Base-by-base conservation (phyloP, 1,140 invertebrate species). In the Carposina sasakii region DNA sequence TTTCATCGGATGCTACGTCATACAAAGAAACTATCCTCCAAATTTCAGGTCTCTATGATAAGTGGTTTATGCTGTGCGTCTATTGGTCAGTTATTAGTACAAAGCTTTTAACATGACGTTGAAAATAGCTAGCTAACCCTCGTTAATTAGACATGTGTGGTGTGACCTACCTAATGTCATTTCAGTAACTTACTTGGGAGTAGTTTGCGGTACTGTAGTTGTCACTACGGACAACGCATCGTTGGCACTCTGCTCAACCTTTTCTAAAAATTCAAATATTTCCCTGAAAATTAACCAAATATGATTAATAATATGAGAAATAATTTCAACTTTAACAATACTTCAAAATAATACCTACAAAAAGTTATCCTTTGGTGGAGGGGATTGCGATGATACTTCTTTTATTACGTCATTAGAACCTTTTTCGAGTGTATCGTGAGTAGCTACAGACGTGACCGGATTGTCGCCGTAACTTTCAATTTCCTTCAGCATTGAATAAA, bases 401-500 rank as follows among this genome's bases (percentile, higher is more conserved):
- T 73, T 66, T 54, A 81, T 65, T 43, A 62, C 58, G 43, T 67
- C 68, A 39, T 40, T 19, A 56, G 67, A 59, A 20, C 31, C 24
- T 51, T 44, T 34, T 15, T 49, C 44, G n/a, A 53, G 39, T 6
- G 53, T 16, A 31, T 62, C 57, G 0, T 17, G 37, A 53, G 57
- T 71, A 4, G 53, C 34, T 19, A 59, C 56, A 17, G 64, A 33
- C 2, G 57, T 55, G 0, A 83, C 73, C 3, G 78, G 78, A 43
- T 77, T 73, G 8, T 82, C 81, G 3, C 76, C 81, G 42, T 69
- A 81, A 55, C 76, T 82, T 34, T 86, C 82, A 43, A 86, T 85
- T 61, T 86, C 85, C 59, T 85, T 83, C 13, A 86, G 52, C 71
- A 84, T 84, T 0, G 81, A 83, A 62, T 84, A 86, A 56, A 86